Conservation (phyloP, 2,113 vertebrate species). For the Ardeotis arabs region DNA sequence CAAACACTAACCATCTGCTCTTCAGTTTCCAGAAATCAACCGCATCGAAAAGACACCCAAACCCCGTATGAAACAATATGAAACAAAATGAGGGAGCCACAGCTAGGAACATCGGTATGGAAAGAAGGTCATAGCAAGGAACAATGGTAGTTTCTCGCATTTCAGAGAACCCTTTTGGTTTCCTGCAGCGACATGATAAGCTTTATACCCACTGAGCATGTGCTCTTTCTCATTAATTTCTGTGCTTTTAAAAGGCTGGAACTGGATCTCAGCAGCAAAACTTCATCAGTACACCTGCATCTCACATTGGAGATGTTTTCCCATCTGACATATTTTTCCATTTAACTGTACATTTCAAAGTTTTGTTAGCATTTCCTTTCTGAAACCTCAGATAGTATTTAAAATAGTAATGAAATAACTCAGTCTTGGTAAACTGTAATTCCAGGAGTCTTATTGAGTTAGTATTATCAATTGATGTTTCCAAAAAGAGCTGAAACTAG, state of each 20-base stretch:
- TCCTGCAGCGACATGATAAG: background rate
- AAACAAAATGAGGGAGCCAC: background rate
- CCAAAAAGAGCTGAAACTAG: background rate
- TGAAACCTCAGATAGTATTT: background rate
- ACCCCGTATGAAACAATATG: background rate
- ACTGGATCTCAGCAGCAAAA: background rate
- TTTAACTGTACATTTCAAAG: background rate
- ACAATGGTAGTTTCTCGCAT: background rate
- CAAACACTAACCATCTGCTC: conserved; percentile 55
- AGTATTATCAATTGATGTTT: background rate
- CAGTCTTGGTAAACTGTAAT: background rate
- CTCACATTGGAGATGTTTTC: background rate
- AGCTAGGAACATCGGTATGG: background rate
- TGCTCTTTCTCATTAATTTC: background rate
- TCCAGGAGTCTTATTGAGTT: background rate
- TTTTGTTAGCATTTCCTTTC: background rate
- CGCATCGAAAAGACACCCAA: background rate
- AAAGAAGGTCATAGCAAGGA: background rate
- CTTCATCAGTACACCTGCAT: accelerated
- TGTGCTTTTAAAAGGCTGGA: background rate
- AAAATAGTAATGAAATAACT: background rate
- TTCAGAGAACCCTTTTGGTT: background rate
- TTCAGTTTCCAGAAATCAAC: background rate
- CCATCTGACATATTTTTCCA: background rate
- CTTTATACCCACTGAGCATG: background rate